Percentiles rank a stretch among this genome's conserved stretches.
phyloP scores from a whole-genome alignment of 2,113 vertebrate genomes.

The Sylvilagus bachmani region DNA sequence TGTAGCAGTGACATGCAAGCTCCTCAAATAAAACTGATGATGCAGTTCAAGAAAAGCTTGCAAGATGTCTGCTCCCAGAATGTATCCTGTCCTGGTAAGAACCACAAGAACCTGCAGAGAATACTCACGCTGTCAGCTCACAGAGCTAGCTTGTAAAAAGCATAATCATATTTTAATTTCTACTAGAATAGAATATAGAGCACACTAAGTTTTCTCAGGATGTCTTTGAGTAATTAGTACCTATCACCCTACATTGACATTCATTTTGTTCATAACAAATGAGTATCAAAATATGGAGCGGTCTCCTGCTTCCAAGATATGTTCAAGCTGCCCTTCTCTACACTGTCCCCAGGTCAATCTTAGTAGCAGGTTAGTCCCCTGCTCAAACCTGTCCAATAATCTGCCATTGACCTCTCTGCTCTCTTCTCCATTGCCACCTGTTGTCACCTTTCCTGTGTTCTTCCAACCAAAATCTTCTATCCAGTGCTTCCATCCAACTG shows the following conservation, averaged over 20 bases:
- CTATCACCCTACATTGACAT: neutral
- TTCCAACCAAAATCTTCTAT: neutral
- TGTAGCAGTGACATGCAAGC: fast-evolving
- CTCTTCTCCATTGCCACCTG: neutral
- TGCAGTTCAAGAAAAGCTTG: neutral
- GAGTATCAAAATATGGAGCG: neutral
- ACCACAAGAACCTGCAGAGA: neutral
- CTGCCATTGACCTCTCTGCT: neutral
- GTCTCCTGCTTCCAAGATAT: neutral
- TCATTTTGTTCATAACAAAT: constrained; percentile 4
- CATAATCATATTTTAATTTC: neutral
- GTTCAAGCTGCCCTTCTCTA: neutral
- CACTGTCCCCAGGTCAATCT: neutral
- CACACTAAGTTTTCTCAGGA: neutral
- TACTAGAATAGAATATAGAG: neutral
- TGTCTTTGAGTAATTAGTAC: neutral
- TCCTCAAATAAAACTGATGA: neutral
- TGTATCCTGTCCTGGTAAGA: neutral
- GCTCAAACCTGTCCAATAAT: neutral
- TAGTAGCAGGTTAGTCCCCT: neutral
- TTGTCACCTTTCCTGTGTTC: neutral
- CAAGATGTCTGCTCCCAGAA: too few relatives aligned
- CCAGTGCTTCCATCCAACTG: neutral
- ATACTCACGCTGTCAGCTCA: neutral
- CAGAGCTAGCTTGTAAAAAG: neutral